Percentiles rank a stretch among this genome's conserved stretches.
Conservation (phyloP, 2,888 invertebrate species). For the Brenthis hecate region DNA sequence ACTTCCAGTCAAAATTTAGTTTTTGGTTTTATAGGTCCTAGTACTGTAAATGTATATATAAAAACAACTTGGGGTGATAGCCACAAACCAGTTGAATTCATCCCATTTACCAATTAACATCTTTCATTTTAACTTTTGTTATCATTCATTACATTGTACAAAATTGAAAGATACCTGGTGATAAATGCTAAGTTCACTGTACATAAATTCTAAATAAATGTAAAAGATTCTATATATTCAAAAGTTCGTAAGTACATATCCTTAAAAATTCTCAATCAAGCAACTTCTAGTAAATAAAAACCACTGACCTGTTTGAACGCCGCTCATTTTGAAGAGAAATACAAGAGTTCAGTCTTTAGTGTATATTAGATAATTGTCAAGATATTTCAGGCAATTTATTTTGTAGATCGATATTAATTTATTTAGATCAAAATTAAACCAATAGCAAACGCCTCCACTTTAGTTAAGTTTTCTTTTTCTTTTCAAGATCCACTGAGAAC, state of each 20-base stretch:
- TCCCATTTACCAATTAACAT: too few relatives aligned
- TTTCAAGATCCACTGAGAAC: conserved; percentile 25
- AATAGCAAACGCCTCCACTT: conserved; percentile 20
- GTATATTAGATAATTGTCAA: conserved; percentile 13
- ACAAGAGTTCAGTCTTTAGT: conserved; percentile 35
- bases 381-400: conserved; percentile 17
- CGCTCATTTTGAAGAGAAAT: conserved; percentile 59
- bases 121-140: too few relatives aligned
- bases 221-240: neutral
- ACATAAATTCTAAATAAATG: too few relatives aligned
- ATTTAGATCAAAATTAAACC: conserved; percentile 5
- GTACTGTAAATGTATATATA: too few relatives aligned
- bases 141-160: too few relatives aligned
- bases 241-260: too few relatives aligned
- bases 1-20: too few relatives aligned
- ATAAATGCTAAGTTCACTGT: too few relatives aligned
- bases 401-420: conserved; percentile 10
- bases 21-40: too few relatives aligned
- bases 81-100: too few relatives aligned
- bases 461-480: conserved; percentile 25
- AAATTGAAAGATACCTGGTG: too few relatives aligned
- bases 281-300: conserved; percentile 29
- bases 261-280: neutral
- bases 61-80: too few relatives aligned
- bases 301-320: conserved; percentile 68